These are phyloP conservation scores for Lonchura striata DNA, from an alignment of 2,113 vertebrate species.

Conservation along the genomic window DNA sequence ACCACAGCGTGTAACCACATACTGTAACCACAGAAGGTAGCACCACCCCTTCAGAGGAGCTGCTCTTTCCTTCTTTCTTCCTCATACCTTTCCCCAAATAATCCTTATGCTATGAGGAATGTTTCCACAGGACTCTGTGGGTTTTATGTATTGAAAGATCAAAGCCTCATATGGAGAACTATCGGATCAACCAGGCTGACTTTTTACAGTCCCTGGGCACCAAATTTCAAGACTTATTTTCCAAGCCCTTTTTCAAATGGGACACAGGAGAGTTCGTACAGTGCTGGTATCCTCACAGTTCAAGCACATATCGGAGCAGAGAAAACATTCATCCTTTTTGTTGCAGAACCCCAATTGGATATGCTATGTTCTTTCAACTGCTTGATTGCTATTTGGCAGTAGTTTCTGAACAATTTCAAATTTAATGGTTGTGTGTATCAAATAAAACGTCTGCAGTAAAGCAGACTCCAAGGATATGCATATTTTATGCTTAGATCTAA, in stretches of 20 bases:
- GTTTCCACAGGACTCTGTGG: background rate
- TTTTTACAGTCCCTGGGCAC: background rate
- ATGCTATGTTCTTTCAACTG: slow-evolving; percentile 48
- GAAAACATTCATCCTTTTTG: slow-evolving; percentile 40
- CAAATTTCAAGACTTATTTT: background rate
- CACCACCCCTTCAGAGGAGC: background rate
- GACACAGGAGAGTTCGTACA: background rate
- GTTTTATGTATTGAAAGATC: background rate
- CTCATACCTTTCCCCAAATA: background rate
- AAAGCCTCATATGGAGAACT: background rate
- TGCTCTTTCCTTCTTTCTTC: background rate
- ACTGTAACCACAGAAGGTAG: background rate
- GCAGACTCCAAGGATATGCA: slow-evolving; percentile 65
- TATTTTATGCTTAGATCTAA: slow-evolving; percentile 63
- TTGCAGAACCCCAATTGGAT: background rate
- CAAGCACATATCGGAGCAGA: slow-evolving; percentile 12
- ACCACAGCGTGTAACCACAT: background rate
- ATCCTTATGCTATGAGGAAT: background rate
- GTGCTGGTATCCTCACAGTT: background rate
- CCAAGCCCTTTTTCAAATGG: background rate
- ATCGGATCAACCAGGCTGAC: background rate
- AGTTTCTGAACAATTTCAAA: slow-evolving; percentile 69
- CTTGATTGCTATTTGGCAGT: slow-evolving; percentile 73
- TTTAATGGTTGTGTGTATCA: slow-evolving; percentile 60
- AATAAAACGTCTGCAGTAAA: slow-evolving; percentile 68